phyloP scores from a whole-genome alignment of 1,140 invertebrate genomes.

The Saccostrea cuccullata region DNA sequence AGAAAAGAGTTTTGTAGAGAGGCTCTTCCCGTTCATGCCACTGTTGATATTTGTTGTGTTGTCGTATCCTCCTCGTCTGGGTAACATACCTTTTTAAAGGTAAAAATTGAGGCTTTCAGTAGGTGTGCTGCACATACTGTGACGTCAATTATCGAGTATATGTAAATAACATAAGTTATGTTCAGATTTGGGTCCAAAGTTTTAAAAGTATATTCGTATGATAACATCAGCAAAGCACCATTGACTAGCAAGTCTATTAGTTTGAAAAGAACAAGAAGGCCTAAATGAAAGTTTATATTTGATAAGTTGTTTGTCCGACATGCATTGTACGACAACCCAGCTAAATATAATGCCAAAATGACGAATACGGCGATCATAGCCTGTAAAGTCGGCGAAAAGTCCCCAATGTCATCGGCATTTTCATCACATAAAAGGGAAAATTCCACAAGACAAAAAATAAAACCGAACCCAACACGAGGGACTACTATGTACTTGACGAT shows the following conservation, averaged over 20 bases:
- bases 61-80: too few relatives aligned
- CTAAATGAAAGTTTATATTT: not conserved
- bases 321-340: not conserved
- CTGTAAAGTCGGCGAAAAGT: not conserved
- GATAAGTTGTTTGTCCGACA: not conserved
- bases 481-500: conserved; percentile 6
- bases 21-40: too few relatives aligned
- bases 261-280: not conserved
- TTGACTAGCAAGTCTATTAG: not conserved
- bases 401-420: not conserved
- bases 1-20: too few relatives aligned
- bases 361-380: not conserved
- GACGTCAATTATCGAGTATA: not conserved
- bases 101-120: not conserved
- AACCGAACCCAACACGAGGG: not conserved
- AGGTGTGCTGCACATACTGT: not conserved
- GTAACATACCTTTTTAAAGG: not conserved
- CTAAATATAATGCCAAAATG: not conserved
- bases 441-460: not conserved
- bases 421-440: not conserved
- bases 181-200: not conserved
- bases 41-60: too few relatives aligned
- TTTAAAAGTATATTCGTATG: not conserved
- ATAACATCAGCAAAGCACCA: not conserved
- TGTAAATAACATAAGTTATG: not conserved